Percentiles rank a stretch among this genome's conserved stretches.
Conservation (phyloP, 2,888 invertebrate genomes). For the Leptinotarsa peninsularis region DNA sequence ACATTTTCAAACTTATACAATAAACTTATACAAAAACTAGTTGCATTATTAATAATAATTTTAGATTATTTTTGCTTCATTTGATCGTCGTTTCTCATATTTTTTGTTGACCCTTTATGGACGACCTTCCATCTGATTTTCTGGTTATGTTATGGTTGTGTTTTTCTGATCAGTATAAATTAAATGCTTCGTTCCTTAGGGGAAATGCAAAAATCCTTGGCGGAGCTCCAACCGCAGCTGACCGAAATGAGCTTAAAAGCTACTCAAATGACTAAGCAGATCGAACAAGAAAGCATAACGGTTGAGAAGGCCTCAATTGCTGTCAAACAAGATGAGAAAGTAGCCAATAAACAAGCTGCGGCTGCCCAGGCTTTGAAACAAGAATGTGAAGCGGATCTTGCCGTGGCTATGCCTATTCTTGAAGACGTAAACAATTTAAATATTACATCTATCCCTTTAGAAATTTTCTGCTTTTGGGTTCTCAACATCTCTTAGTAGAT, state of each 20-base stretch:
- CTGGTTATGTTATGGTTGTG: too few relatives aligned
- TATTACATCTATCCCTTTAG: too few relatives aligned
- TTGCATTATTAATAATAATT: too few relatives aligned
- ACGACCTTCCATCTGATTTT: too few relatives aligned
- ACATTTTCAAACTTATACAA: too few relatives aligned
- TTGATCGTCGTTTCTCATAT: too few relatives aligned
- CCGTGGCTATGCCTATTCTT: slow-evolving; percentile 85
- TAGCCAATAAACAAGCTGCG: slow-evolving; percentile 88
- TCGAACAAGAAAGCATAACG: slow-evolving; percentile 79
- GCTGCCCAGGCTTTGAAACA: slow-evolving; percentile 84
- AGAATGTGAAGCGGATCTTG: slow-evolving; percentile 94
- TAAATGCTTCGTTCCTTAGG: slow-evolving; percentile 48
- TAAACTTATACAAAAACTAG: too few relatives aligned
- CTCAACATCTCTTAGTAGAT: too few relatives aligned
- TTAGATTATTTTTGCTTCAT: too few relatives aligned
- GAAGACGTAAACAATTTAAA: slow-evolving; percentile 68
- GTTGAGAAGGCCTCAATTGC: slow-evolving; percentile 83
- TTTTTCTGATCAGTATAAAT: background rate
- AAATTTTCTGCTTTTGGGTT: too few relatives aligned
- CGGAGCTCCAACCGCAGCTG: slow-evolving; percentile 79
- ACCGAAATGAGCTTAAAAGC: slow-evolving; percentile 80
- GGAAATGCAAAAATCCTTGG: slow-evolving; percentile 81
- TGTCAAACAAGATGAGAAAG: slow-evolving; percentile 88
- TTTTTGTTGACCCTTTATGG: too few relatives aligned
- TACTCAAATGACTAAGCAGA: slow-evolving; percentile 79